phyloP scores from a whole-genome alignment of 2,888 invertebrate species.

The Busseola fusca region DNA sequence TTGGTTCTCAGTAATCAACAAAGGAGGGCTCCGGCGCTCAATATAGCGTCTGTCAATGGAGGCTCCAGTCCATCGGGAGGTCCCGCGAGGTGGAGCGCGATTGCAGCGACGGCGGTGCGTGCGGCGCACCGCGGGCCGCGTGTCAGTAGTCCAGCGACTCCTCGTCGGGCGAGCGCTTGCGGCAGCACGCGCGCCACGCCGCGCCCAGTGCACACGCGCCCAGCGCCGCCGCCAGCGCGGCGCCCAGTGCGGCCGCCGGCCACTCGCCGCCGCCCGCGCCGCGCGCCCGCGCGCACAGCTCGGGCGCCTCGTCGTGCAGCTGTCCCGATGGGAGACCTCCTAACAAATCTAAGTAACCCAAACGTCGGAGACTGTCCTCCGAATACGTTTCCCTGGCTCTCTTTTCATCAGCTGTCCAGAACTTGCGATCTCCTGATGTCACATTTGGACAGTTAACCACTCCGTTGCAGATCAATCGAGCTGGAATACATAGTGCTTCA shows the following conservation, averaged over 20 bases:
- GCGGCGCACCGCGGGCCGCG: conserved; percentile 86
- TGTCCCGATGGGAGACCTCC: conserved; percentile 83
- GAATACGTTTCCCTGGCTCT: conserved; percentile 88
- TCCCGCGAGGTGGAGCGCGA: conserved; percentile 84
- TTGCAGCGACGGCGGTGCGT: conserved; percentile 84
- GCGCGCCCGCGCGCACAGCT: conserved; percentile 90
- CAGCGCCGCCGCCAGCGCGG: conserved; percentile 88
- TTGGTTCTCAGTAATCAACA: conserved; percentile 72
- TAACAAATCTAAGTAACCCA: conserved; percentile 88
- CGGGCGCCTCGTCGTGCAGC: conserved; percentile 93
- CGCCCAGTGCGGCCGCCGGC: conserved; percentile 90
- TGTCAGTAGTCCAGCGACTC: conserved; percentile 90
- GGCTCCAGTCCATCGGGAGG: conserved; percentile 85
- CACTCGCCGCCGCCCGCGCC: conserved; percentile 88
- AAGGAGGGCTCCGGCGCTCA: conserved; percentile 81
- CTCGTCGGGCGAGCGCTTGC: conserved; percentile 89
- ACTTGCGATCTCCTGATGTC: conserved; percentile 86
- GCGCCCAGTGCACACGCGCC: conserved; percentile 89
- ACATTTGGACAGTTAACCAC: conserved; percentile 95
- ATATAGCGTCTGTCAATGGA: conserved; percentile 87
- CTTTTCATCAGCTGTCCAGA: conserved; percentile 86
- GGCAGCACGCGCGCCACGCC: conserved; percentile 90
- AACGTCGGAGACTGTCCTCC: conserved; percentile 89
- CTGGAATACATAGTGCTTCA: conserved; percentile 94
- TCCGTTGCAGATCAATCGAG: conserved; percentile 95